These are phyloP conservation scores for Martes martes DNA, from an alignment of 2,113 vertebrate genomes.

Conservation along the genomic window DNA sequence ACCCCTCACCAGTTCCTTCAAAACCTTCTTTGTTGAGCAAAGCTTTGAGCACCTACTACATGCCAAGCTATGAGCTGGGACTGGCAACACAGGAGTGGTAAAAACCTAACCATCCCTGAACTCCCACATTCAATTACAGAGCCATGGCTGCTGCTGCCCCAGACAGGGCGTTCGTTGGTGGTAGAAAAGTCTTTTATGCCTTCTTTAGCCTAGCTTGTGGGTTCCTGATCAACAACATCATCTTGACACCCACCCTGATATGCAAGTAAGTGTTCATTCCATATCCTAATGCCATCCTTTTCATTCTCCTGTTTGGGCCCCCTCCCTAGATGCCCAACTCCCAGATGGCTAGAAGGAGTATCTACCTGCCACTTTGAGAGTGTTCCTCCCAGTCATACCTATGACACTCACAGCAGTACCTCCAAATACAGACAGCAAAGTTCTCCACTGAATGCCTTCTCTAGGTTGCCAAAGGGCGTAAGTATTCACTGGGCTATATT, in stretches of 20 bases:
- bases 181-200: not conserved
- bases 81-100: not conserved
- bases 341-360: not conserved
- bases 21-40: not conserved
- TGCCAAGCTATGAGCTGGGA: not conserved
- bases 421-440: not conserved
- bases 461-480: not conserved
- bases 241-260: not conserved
- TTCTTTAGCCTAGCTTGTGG: not conserved
- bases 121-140: not conserved
- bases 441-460: not conserved
- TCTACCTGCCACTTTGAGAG: not conserved
- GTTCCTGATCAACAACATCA: not conserved
- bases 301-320: not conserved
- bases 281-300: not conserved
- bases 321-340: not conserved
- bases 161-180: not conserved
- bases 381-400: not conserved
- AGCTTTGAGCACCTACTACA: not conserved
- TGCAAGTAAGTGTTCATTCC: not conserved
- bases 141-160: not conserved
- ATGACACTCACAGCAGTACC: not conserved
- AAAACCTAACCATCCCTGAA: not conserved
- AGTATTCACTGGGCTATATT: not conserved
- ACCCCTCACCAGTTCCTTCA: not conserved